Evolutionary conservation across 2,888 invertebrate species (phyloP).

Genomic region (Chaetogeoica ovagalla): DNA sequence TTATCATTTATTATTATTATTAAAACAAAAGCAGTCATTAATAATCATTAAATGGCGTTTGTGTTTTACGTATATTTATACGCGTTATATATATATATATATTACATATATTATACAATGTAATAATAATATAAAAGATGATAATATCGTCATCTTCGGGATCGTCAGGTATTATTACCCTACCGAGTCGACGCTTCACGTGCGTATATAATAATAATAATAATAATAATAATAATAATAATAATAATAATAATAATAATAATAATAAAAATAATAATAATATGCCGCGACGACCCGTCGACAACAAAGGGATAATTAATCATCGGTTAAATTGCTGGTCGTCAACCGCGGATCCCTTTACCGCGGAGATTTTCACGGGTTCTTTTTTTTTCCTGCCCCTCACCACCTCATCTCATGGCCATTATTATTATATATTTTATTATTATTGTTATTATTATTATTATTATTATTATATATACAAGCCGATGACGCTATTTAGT

Average conservation of each 20-base stretch:
- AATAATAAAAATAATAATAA: neutral
- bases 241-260: neutral
- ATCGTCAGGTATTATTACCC: conserved; percentile 33
- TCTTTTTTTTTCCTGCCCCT: neutral
- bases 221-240: too few species aligned
- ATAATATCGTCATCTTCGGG: conserved; percentile 2
- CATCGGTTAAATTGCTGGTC: conserved; percentile 51
- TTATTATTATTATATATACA: neutral
- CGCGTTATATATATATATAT: conserved; percentile 23
- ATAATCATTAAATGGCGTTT: conserved; percentile 51
- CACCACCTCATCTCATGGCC: too few species aligned
- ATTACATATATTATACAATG: neutral
- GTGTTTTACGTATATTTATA: conserved; percentile 7
- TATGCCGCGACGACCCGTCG: conserved; percentile 33
- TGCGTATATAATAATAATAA: neutral
- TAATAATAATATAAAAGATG: conserved; percentile 23
- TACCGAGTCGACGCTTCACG: neutral
- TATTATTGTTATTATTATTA: conserved; percentile 17
- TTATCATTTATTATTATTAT: neutral
- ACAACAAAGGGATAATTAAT: conserved; percentile 51
- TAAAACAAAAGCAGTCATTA: conserved; percentile 51
- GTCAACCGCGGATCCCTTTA: conserved; percentile 17
- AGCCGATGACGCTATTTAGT: conserved; percentile 35
- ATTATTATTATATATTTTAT: neutral
- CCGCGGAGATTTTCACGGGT: conserved; percentile 11